Conservation (phyloP, 92 coral and sea anemone species). For the Palythoa grandiflora region DNA sequence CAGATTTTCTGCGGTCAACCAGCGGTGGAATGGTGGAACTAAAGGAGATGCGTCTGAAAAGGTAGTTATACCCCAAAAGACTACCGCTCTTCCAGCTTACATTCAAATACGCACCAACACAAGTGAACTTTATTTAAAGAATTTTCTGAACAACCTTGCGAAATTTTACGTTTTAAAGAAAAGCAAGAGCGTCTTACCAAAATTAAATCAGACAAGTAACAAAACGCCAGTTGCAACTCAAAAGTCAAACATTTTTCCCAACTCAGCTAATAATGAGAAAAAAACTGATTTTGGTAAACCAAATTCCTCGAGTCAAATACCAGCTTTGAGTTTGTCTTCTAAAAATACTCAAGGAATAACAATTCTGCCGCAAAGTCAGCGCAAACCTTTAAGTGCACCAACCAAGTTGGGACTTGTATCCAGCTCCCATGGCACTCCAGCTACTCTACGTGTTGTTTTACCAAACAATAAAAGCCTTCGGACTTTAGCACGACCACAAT, state of each 20-base stretch:
- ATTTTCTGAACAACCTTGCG: constrained; percentile 28
- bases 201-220: not conserved
- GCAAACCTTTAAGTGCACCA: not conserved
- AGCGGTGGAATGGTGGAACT: not conserved
- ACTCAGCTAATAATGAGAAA: not conserved
- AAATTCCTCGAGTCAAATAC: not conserved
- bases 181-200: not conserved
- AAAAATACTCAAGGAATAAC: not conserved
- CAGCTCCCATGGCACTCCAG: not conserved
- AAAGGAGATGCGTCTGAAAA: not conserved
- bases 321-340: not conserved
- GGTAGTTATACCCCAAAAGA: not conserved
- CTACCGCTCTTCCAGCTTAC: not conserved
- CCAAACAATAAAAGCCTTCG: not conserved
- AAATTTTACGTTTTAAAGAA: constrained; percentile 35
- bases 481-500: not conserved
- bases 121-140: constrained; percentile 24
- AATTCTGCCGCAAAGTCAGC: not conserved
- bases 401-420: not conserved
- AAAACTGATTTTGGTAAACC: not conserved
- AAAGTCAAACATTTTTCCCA: not conserved
- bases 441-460: not conserved
- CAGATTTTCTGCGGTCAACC: not conserved
- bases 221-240: not conserved
- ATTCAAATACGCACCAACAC: constrained; percentile 44